phyloP scores from a whole-genome alignment of 2,797 vertebrate genomes.

The Chloroceryle amazona region DNA sequence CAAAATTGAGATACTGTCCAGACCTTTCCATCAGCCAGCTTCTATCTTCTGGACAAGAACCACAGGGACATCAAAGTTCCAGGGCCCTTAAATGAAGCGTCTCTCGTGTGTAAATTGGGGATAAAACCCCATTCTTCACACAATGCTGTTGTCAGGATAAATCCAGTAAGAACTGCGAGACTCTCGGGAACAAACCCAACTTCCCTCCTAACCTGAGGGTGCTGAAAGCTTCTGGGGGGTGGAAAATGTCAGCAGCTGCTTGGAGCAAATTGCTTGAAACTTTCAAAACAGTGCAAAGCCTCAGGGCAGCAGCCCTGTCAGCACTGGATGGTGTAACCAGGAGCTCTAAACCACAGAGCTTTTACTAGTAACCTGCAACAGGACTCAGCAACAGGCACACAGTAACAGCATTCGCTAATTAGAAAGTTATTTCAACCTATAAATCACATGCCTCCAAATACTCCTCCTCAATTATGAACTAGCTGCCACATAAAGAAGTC shows the following conservation, averaged over 20 bases:
- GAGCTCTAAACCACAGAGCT: background rate
- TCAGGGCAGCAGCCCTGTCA: background rate
- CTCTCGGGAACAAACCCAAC: background rate
- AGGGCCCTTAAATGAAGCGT: background rate
- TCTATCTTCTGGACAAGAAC: background rate
- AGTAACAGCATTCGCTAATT: background rate
- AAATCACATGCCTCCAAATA: background rate
- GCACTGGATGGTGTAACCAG: too few relatives aligned
- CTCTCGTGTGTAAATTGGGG: rapidly evolving
- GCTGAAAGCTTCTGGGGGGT: background rate
- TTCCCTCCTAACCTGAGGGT: background rate
- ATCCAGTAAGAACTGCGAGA: background rate
- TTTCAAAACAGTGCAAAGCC: background rate
- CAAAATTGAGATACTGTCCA: background rate
- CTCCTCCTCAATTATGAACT: background rate
- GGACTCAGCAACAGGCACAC: background rate
- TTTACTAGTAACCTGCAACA: background rate
- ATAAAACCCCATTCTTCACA: background rate
- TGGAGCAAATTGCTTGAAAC: background rate
- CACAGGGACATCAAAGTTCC: background rate
- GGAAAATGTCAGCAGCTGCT: background rate
- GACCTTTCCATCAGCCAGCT: rapidly evolving
- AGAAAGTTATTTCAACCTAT: background rate
- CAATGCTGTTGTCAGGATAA: background rate
- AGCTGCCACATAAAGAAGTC: background rate